Evolutionary conservation across 2,113 vertebrate genomes (phyloP), one percentile per base, ranked within the genome.

Genomic region (Heptranchias perlo): DNA sequence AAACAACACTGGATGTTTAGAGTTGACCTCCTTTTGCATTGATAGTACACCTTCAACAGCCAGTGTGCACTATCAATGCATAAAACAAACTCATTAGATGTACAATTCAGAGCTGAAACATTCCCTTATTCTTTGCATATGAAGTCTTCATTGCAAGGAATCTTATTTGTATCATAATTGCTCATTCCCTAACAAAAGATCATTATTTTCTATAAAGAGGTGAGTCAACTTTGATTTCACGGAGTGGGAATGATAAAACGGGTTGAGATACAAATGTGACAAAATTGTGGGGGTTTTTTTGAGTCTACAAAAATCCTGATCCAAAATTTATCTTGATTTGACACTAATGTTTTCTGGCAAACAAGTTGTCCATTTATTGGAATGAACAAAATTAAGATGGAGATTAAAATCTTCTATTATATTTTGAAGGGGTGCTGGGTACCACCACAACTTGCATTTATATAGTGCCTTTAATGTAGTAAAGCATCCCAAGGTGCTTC

Each of bases 31-130:
- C 58, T 58, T n/a, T 58, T 58, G 58, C 11, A 58, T 58, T 10
- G 58, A 58, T 58, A 0, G 8, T 4, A 4, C 44, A 16, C 78
- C n/a, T 3, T 82, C 21, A 44, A 82, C 39, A 82, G 39, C 39
- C 21, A 16, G 44, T 18, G 21, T 21, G 14, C 39, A 82, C 73
- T 13, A 14, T n/a, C 58, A 58, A 58, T n/a, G 14, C 39, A 76
- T n/a, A 76, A 14, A n/a, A 23, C 47, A 54, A 1, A 91, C 10
- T 91, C 49, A 52, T 58, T 91, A 54, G 35, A 35, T 58, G 52
- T 91, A 91, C 13, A 91, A 91, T 58, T 91, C 87, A 91, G 87
- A 91, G 31, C 87, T 58, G 87, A 91, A 76, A 91, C 28, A 58
- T 35, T 54, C 49, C 49, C 49, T 54, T 21, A 31, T 31, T 58